Evolutionary conservation across 2,797 vertebrate genomes (phyloP), one percentile per base, ranked within the genome.

Genomic region (Eutrigla gurnardus): DNA sequence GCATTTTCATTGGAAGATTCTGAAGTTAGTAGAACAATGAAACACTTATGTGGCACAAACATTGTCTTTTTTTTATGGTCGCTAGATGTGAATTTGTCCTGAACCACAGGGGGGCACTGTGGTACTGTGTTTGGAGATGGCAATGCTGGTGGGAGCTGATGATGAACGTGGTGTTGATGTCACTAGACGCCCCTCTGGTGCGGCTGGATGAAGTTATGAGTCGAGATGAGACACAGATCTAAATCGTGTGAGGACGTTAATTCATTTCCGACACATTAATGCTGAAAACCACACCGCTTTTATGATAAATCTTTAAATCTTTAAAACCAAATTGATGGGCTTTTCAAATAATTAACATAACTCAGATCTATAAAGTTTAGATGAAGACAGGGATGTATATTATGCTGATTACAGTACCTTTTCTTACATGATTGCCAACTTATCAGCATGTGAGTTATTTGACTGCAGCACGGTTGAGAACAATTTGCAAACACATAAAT

Each of bases 61-160:
- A 18, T n/a, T 36, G 50, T 58, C 66, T 78, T 72, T n/a, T 58
- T 69, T 78, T 72, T n/a, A 49, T 63, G 17, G 11, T 39, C 53
- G 43, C 35, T 54, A 18, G 11, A 14, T 40, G 55, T 65, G 6
- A 70, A 2, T 35, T 13, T 36, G 12, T 35, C 15, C 1, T 25
- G 1, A 8, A 76, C 94, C 95, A 94, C 87, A 75, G 68, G 95
- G 88, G 93, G 94, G 94, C 93, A 91, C 84, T 88, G 18, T 91
- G 82, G 71, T 12, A 77, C 75, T 84, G 72, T 43, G 40, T 46
- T 72, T 63, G 1, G 9, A 62, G 52, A 45, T 2, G 7, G 36
- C 10, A 7, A 1, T 1, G 4, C 37, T 32, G 36, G 74, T 17
- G 54, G 32, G 55, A 60, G 63, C 35, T 36, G 42, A 32, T 70